A percentile compares a stretch with the other conserved stretches of the same genome.
phyloP scores from a whole-genome alignment of 2,888 invertebrate species.

The Papilio elwesi region DNA sequence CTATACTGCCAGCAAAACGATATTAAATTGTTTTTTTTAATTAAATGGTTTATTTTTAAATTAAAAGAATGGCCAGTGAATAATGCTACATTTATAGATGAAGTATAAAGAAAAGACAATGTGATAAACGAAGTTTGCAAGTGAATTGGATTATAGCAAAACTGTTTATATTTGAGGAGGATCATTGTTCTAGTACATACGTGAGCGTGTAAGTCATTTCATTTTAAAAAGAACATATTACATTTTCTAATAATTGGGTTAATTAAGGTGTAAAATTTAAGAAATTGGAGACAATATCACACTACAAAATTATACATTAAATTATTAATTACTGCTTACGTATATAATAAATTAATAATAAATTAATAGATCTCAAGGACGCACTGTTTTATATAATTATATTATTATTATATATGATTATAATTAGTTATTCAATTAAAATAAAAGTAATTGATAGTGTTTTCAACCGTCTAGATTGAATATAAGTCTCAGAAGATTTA shows the following conservation, averaged over 20 bases:
- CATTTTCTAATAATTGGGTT: not conserved
- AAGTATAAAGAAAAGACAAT: conserved; percentile 13
- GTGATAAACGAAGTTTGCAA: conserved; percentile 21
- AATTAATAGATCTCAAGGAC: not conserved
- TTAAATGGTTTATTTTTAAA: not conserved
- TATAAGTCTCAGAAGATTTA: no score
- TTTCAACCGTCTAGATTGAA: no score
- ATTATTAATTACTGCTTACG: not conserved
- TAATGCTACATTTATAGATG: not conserved
- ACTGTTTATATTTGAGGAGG: conserved; percentile 25
- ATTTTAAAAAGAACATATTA: not conserved
- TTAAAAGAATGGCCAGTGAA: not conserved
- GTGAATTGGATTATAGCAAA: conserved; percentile 22
- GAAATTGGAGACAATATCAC: no score
- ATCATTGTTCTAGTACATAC: conserved; percentile 5
- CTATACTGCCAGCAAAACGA: not conserved
- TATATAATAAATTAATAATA: not conserved
- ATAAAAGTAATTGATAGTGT: no score
- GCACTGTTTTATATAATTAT: no score
- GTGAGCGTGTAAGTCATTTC: not conserved
- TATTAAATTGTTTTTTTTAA: conserved; percentile 6
- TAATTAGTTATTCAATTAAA: no score
- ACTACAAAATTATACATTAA: no score
- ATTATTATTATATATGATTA: no score
- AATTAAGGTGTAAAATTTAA: no score